Base-by-base conservation (phyloP, 2,888 invertebrate species). In the Ganaspis brasiliensis region DNA sequence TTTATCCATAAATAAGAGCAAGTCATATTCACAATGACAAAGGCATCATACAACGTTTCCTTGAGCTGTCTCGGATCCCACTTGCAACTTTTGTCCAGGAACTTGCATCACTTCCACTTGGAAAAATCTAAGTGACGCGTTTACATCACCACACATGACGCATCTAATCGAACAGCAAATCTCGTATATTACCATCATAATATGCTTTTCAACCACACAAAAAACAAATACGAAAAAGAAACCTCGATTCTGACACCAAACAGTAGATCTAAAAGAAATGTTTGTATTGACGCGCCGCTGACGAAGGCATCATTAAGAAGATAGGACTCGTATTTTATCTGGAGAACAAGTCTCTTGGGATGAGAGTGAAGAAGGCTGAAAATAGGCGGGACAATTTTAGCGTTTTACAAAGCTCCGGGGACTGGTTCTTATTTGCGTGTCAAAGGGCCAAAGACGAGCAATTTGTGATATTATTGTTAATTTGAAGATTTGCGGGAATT, bases 401-500 rank as follows among this genome's bases (percentile, higher is more conserved):
- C 74, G 72, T 85, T 85, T 84, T 83, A 87, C 84, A 81, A 83
- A 83, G 79, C 83, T 80, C 82, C 73, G 57, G 85, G 80, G 84
- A 82, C 75, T 78, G 70, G 81, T 84, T 84, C 82, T 78, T 73
- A 77, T 83, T 85, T 78, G 78, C 78, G 77, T 79, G 74, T 81
- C 78, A 77, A 84, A 84, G 77, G 71, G 78, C 79, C 73, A 76
- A 75, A 80, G 80, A 83, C 78, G 72, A 61, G 80, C 84, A 88
- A 90, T 89, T 89, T 89, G 88, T 74, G 86, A 84, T 81, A 78
- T 87, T 88, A 84, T 87, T 87, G 85, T 87, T 86, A 85, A 89
- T 90, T 87, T 84, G 81, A 85, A 85, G 87, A 87, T 87, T 88
- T 87, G 84, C 82, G 72, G 76, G 78, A 70, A 80, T 79, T 72